phyloP scores from a whole-genome alignment of 2,797 vertebrate species.

The Rhabdomys pumilio region DNA sequence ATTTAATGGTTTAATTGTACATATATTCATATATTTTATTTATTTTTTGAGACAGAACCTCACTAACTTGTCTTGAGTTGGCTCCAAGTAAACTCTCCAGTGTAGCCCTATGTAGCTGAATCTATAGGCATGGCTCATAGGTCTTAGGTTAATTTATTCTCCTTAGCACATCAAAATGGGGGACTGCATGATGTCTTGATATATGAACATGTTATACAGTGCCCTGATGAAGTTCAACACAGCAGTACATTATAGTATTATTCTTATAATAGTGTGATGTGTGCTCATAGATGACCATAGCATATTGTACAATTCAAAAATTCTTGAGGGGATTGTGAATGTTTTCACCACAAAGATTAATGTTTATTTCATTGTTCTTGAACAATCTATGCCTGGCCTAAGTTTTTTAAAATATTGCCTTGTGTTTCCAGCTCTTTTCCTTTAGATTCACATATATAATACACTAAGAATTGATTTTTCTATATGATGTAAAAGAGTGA shows the following conservation, averaged over 20 bases:
- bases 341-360: not conserved
- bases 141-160: not conserved
- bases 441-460: slow-evolving; percentile 22
- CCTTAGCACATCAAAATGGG: not conserved
- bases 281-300: not conserved
- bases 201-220: not conserved
- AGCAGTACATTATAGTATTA: not conserved
- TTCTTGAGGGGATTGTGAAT: not conserved
- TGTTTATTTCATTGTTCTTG: not conserved
- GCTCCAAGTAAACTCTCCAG: not conserved
- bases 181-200: not conserved
- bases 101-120: not conserved
- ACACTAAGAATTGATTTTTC: not conserved
- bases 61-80: not conserved
- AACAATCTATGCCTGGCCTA: not conserved
- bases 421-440: not conserved
- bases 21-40: not conserved
- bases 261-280: not conserved
- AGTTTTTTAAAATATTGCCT: not conserved
- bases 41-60: not conserved
- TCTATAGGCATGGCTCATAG: not conserved
- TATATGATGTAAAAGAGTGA: not conserved
- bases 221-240: not conserved
- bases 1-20: not conserved
- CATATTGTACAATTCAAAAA: not conserved